These are phyloP conservation scores for Rhadina sibilatrix DNA, from an alignment of 2,113 vertebrate genomes.

Conservation along the genomic window DNA sequence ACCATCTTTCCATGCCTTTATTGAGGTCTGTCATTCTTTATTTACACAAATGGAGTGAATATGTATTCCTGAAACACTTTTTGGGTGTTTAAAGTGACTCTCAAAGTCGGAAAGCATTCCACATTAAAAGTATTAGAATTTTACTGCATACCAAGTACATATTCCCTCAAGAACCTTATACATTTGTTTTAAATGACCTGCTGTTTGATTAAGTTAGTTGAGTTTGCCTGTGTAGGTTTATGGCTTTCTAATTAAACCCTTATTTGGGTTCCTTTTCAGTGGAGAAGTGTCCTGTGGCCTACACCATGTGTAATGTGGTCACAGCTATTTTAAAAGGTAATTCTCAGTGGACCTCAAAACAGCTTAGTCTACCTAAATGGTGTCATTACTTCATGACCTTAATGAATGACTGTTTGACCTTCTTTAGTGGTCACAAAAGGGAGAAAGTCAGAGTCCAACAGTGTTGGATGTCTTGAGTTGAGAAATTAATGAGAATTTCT, in stretches of 20 bases:
- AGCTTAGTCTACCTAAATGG: not conserved
- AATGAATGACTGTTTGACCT: not conserved
- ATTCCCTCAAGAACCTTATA: not conserved
- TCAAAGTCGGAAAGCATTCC: not conserved
- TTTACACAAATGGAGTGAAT: not conserved
- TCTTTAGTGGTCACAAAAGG: not conserved
- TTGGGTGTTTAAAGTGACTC: not conserved
- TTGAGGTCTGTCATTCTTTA: not conserved
- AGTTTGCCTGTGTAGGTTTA: not conserved
- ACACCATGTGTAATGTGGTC: not conserved
- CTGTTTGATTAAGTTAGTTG: not conserved
- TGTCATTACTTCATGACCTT: not conserved
- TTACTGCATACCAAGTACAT: not conserved
- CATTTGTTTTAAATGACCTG: not conserved
- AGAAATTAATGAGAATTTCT: not conserved
- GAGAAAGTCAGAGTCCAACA: not conserved
- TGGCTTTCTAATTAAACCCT: not conserved
- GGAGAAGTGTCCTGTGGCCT: not conserved
- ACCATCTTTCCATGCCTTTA: not conserved
- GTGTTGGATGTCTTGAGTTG: not conserved
- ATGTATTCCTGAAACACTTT: not conserved
- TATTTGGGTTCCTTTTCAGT: not conserved
- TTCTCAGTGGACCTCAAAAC: not conserved
- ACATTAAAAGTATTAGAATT: not conserved
- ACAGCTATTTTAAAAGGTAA: not conserved